These are phyloP conservation scores for Leptobrachium leishanense DNA, from an alignment of 2,113 vertebrate species.

Conservation along the genomic window DNA sequence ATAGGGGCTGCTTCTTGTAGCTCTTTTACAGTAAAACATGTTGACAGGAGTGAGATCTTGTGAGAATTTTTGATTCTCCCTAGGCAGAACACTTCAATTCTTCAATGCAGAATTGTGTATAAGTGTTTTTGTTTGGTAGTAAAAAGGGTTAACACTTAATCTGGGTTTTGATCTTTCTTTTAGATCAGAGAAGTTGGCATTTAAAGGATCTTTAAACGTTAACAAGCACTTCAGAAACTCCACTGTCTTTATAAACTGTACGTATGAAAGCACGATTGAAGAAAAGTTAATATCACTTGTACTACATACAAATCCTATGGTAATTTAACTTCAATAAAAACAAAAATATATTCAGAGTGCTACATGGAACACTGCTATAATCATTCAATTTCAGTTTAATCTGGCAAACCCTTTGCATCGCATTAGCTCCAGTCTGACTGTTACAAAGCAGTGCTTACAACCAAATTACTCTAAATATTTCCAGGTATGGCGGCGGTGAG, in stretches of 20 bases:
- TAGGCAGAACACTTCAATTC: no score
- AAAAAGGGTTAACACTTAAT: background rate
- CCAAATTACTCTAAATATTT: background rate
- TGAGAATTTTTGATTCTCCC: no score
- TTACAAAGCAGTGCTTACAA: slow-evolving; percentile 46
- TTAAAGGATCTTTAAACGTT: slow-evolving; percentile 23
- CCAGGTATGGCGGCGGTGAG: no score
- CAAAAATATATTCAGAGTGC: slow-evolving; percentile 55
- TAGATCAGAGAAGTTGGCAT: slow-evolving; percentile 19
- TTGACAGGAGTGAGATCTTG: no score
- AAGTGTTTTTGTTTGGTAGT: no score
- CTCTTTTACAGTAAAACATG: no score
- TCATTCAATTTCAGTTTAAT: slow-evolving; percentile 57
- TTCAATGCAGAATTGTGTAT: no score
- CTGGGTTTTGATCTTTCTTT: slow-evolving; percentile 3
- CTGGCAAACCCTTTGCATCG: slow-evolving; percentile 43
- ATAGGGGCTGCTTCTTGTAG: no score
- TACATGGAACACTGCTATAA: slow-evolving; percentile 47
- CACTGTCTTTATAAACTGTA: slow-evolving; percentile 40
- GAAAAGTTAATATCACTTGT: slow-evolving; percentile 54
- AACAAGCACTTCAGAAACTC: background rate
- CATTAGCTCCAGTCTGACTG: slow-evolving; percentile 49
- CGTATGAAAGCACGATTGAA: slow-evolving; percentile 52
- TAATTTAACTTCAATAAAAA: slow-evolving; percentile 61
- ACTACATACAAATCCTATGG: slow-evolving; percentile 41